phyloP scores from a whole-genome alignment of 2,113 vertebrate genomes.

The Crotalus horridus region DNA sequence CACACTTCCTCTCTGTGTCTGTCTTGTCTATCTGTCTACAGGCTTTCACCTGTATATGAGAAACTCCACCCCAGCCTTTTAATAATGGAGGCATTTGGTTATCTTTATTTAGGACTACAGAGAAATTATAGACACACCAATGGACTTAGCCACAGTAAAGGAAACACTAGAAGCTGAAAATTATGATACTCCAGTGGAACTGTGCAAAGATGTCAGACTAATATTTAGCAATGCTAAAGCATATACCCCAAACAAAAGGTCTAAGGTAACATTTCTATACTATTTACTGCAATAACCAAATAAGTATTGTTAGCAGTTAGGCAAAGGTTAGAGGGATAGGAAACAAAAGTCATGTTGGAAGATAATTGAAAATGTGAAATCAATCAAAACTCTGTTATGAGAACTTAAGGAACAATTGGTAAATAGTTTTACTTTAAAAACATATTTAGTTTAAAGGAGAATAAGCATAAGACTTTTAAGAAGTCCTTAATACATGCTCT shows the following conservation, averaged over 20 bases:
- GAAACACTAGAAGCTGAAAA: slow-evolving; percentile 80
- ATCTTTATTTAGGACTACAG: slow-evolving; percentile 82
- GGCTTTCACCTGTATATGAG: not conserved
- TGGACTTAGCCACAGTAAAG: slow-evolving; percentile 91
- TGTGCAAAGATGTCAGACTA: slow-evolving; percentile 91
- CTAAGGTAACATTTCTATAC: slow-evolving; percentile 77
- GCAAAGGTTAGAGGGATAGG: not conserved
- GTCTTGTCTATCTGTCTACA: not conserved
- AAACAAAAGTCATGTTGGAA: not conserved
- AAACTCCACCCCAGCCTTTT: not conserved
- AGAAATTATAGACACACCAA: slow-evolving; percentile 90
- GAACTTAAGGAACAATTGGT: not conserved
- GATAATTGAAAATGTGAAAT: not conserved
- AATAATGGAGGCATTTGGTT: slow-evolving; percentile 9
- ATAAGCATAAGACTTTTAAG: not conserved
- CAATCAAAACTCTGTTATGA: not conserved
- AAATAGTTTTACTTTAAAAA: not conserved
- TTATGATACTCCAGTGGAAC: slow-evolving; percentile 89
- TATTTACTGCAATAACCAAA: not conserved
- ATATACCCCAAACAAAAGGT: slow-evolving; percentile 95
- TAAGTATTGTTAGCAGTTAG: not conserved
- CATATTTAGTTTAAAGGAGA: not conserved
- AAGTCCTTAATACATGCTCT: not conserved
- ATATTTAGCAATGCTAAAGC: slow-evolving; percentile 96
- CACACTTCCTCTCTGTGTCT: not conserved